phyloP scores from a whole-genome alignment of 2,888 invertebrate genomes.

The Brachyopa scutellaris region DNA sequence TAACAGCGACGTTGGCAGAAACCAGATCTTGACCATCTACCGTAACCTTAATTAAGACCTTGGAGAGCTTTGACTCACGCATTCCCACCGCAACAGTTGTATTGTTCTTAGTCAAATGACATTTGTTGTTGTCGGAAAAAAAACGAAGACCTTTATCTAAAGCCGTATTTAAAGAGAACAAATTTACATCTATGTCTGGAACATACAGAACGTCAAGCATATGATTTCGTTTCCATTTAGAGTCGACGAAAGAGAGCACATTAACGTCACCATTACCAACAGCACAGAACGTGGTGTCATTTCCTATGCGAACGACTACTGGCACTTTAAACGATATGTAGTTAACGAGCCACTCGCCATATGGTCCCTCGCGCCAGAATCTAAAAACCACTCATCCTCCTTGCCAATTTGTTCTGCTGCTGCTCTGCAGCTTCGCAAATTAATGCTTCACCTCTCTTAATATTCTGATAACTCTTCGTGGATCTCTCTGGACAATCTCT shows the following conservation, averaged over 20 bases:
- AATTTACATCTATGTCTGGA: too few species aligned
- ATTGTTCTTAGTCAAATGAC: too few species aligned
- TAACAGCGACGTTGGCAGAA: too few species aligned
- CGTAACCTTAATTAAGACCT: conserved; percentile 6
- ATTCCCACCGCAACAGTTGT: conserved; percentile 29
- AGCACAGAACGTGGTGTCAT: conserved; percentile 24
- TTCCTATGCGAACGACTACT: conserved; percentile 27
- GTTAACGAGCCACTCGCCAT: conserved; percentile 38
- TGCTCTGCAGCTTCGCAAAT: too few species aligned
- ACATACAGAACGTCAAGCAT: too few species aligned
- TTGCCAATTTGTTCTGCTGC: too few species aligned
- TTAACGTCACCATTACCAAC: conserved; percentile 24
- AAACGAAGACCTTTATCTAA: conserved; percentile 8
- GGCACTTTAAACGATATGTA: background rate
- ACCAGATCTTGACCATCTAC: background rate
- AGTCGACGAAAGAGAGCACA: conserved; percentile 37
- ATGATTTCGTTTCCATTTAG: conserved; percentile 2
- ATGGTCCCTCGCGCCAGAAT: conserved; percentile 60
- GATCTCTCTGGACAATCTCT: too few species aligned
- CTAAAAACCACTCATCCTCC: conserved; percentile 51
- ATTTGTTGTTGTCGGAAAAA: conserved; percentile 12
- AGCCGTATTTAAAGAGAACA: too few species aligned
- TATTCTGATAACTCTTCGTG: too few species aligned
- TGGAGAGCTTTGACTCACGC: conserved; percentile 2
- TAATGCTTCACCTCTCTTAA: too few species aligned